Percentiles rank a stretch among this genome's conserved stretches.
phyloP scores from a whole-genome alignment of 2,113 vertebrate species.

The Gambusia holbrooki region DNA sequence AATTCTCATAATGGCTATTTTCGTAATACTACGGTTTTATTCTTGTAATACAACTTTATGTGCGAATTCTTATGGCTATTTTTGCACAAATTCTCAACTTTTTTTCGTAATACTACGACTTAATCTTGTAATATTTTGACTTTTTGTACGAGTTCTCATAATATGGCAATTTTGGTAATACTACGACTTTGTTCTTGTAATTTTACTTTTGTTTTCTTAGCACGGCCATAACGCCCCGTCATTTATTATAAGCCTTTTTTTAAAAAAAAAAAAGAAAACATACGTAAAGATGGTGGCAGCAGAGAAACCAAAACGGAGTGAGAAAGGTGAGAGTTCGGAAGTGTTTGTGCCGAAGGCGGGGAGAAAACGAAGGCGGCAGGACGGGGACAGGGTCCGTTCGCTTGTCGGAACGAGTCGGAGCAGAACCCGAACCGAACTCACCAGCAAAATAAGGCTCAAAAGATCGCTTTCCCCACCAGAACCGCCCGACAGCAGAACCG shows the following conservation, averaged over 20 bases:
- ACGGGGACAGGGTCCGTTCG: conserved; percentile 40
- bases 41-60: too few species aligned
- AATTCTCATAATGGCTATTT: too few species aligned
- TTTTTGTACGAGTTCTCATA: too few species aligned
- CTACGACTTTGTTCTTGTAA: too few species aligned
- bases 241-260: conserved; percentile 48
- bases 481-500: conserved; percentile 35
- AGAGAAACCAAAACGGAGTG: conserved; percentile 31
- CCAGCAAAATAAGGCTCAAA: conserved; percentile 37
- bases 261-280: conserved; percentile 38
- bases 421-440: conserved; percentile 27
- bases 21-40: too few species aligned
- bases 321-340: conserved; percentile 36
- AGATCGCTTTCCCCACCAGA: neutral
- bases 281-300: conserved; percentile 29
- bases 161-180: too few species aligned
- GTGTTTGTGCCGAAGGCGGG: conserved; percentile 62
- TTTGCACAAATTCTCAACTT: too few species aligned
- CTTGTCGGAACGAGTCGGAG: conserved; percentile 38
- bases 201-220: too few species aligned
- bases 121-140: too few species aligned
- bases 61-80: too few species aligned
- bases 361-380: neutral
- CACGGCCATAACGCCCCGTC: too few species aligned
- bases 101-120: too few species aligned